A percentile compares a stretch with the other conserved stretches of the same genome.
Conservation (phyloP, 2,113 vertebrate genomes). For the Nanorana parkeri region DNA sequence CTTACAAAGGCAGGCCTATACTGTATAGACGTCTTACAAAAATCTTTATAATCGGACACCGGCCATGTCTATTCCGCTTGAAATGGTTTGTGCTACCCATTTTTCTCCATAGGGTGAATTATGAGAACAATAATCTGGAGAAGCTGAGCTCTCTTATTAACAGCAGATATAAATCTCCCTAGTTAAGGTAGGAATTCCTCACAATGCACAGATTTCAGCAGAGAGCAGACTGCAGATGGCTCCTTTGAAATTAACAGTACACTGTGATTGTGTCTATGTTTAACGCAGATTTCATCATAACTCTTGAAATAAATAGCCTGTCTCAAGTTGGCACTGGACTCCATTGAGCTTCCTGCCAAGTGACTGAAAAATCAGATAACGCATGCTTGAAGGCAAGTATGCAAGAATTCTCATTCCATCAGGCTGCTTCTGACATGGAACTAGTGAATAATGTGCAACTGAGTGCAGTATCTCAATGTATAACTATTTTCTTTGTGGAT, state of each 20-base stretch:
- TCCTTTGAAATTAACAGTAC: constrained; percentile 8
- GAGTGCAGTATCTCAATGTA: neutral
- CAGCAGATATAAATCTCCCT: neutral
- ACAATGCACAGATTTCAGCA: neutral
- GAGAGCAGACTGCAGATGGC: neutral
- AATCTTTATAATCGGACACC: too few species aligned
- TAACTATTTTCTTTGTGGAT: neutral
- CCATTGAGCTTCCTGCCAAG: constrained; percentile 22
- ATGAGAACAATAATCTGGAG: too few species aligned
- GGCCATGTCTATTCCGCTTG: too few species aligned
- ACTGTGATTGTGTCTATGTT: constrained; percentile 31
- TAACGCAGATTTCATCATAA: constrained; percentile 22
- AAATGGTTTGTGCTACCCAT: too few species aligned
- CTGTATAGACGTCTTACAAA: too few species aligned
- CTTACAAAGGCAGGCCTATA: too few species aligned
- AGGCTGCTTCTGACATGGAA: constrained; percentile 15
- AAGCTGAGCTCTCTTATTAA: neutral
- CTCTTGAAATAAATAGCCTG: constrained; percentile 41
- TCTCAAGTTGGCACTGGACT: constrained; percentile 44
- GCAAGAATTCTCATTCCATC: constrained; percentile 2
- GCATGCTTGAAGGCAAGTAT: neutral
- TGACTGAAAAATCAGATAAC: constrained; percentile 39
- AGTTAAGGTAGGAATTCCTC: neutral
- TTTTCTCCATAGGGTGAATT: too few species aligned
- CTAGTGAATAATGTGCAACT: constrained; percentile 3